Evolutionary conservation across 2,888 invertebrate genomes (phyloP), one percentile per base, ranked within the genome.

Genomic region (Muscina levida): DNA sequence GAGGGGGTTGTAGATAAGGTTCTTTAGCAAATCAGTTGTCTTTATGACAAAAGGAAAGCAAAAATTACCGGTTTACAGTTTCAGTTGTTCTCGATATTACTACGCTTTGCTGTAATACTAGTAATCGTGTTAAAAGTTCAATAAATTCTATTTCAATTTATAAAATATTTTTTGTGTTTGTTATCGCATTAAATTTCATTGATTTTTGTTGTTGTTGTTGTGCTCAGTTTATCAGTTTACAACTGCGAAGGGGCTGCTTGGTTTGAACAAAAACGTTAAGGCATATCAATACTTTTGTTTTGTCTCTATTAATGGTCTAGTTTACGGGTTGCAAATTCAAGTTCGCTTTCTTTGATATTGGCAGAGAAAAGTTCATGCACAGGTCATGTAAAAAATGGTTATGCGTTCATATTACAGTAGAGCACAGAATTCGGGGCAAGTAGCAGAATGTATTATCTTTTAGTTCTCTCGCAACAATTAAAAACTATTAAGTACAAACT

Each of bases 71-170:
- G 62, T 62, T 37, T 62, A 37, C 22, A 22, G 42, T 62, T 62
- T 39, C 62, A 62, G 17, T 17, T 42, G 42, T 39, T 22, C 10
- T 22, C 11, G 17, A 6, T 19, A 5, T 39, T 39, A 2, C 39
- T 39, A 19, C 10, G 22, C 2, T 39, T 59, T 39, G 42, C 19
- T 62, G 19, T 62, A 39, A 31, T 42, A 19, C 17, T 62, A 39
- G 42, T 62, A 62, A 62, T 62, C 62, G 17, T 22, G 39, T 62
- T 42, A 62, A 62, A 62, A 62, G 62, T 62, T 62, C 62, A 62
- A 62, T 62, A 62, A 62, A 62, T 62, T 62, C 39, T 62, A 62
- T 62, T 62, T 62, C 22, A 39, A 62, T 17, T 62, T 42, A 39
- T 62, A 39, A 19, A 62, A 11, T 17, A 59, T 15, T n/a, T n/a